Evolutionary conservation across 2,797 vertebrate genomes (phyloP), one percentile per base, ranked within the genome.

Genomic region (Notamacropus eugenii): DNA sequence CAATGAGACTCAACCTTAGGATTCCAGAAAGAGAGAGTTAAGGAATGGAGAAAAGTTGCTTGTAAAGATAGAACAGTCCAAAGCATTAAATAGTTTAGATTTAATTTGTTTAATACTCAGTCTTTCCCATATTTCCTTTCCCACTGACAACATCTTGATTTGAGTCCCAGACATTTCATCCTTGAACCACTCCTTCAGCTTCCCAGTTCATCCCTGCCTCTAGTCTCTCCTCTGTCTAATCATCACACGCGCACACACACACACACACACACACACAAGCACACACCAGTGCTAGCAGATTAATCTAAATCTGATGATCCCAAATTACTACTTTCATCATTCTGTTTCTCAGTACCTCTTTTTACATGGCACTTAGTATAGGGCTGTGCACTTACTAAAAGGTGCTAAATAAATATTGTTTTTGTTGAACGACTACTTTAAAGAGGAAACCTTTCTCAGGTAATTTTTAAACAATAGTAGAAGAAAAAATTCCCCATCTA

Each of bases 391-490:
- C 40, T 62, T 92, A 57, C 54, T 52, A 92, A 4, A 19, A 31
- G 59, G 3, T 67, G 14, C 34, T 87, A 92, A 55, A 92, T 52
- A 58, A 91, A 34, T 58, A 6, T 55, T 54, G 62, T 31, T 28
- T 3, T 29, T 90, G 31, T 34, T 92, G 22, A 93, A 28, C 22
- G 74, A 92, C 34, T 31, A 93, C 54, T 34, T 95, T 92, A 29
- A 50, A 82, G 93, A 94, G 57, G n/a, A 82, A 58, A 91, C 4
- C 27, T 96, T 67, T 93, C 50, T 55, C 58, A n/a, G 50, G 90
- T 82, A 74, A 74, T 40, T 74, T 67, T 74, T 74, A 74, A 54
- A 92, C 52, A 67, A 58, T 2, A 95, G 14, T 55, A 12, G 31
- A 93, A 57, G 59, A 57, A 82, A 40, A 50, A 74, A 40, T 74